Evolutionary conservation across 2,888 invertebrate genomes (phyloP).

Genomic region (Sepiola atlantica): DNA sequence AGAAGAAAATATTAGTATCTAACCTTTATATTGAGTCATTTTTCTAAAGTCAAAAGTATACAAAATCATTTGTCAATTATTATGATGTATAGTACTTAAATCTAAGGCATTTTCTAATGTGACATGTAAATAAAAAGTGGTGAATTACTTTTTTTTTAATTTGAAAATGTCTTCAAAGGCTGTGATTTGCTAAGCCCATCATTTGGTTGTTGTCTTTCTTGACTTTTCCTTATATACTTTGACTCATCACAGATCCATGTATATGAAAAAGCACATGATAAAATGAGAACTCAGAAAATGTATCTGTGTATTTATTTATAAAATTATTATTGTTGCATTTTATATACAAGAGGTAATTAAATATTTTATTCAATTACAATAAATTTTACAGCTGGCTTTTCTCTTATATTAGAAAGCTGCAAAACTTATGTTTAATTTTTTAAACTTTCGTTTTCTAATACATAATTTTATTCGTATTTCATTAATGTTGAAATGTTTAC

Average conservation of each 20-base stretch:
- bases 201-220: slow-evolving; percentile 1
- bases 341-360: background rate
- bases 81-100: background rate
- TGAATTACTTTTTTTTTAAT: background rate
- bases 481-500: background rate
- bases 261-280: background rate
- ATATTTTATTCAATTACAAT: background rate
- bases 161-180: background rate
- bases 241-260: background rate
- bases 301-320: background rate
- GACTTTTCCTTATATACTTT: background rate
- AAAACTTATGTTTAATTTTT: background rate
- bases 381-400: background rate
- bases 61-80: background rate
- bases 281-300: background rate
- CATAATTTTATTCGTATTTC: background rate
- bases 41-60: background rate
- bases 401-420: background rate
- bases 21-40: background rate
- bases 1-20: background rate
- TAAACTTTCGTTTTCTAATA: background rate
- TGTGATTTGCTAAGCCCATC: background rate
- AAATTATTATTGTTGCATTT: background rate
- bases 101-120: background rate
- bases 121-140: background rate